Evolutionary conservation across 2,797 vertebrate species (phyloP), one percentile per base, ranked within the genome.

Genomic region (Heliangelus exortis): DNA sequence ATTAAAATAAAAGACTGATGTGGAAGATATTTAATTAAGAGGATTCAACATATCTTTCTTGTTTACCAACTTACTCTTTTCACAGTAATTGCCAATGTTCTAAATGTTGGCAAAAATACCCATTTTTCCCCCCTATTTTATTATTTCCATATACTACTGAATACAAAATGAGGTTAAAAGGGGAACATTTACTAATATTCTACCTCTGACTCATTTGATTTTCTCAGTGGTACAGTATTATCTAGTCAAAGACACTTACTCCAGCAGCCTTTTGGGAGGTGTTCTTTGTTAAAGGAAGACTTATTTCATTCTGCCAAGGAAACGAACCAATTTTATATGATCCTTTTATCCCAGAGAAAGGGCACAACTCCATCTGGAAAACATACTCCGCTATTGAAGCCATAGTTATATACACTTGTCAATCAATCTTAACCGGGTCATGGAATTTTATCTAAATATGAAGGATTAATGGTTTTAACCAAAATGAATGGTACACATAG

Each of bases 401-500:
- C 79, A 87, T 96, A 97, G 96, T 97, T 97, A 97, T 95, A 95
- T 91, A 87, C 73, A 92, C 94, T 96, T 97, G 96, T 96, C 97
- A 97, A 95, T 98, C 97, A 97, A 68, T 96, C 93, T 96, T 97
- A 98, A 96, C 92, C 81, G 93, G 45, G 93, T 94, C 97, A 88
- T 89, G 84, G 69, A 41, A 92, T 97, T 98, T 97, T 97, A 96
- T 96, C 90, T 96, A 92, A 96, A 97, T 92, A 63, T 85, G 74
- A 54, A 92, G 86, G 94, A 96, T 97, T 97, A 97, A 97, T 97
- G 90, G 79, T 88, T 98, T 97, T 97, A 92, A 82, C 18, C 87
- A 89, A 96, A 97, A 97, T 95, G 90, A 98, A 97, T 97, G 74
- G 78, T 96, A 96, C 92, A 96, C 72, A 93, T 33, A 90, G 73